Percentiles rank a stretch among this genome's conserved stretches.
These are phyloP conservation scores for Odobenus rosmarus DNA, from an alignment of 2,113 vertebrate species.

Conservation along the genomic window DNA sequence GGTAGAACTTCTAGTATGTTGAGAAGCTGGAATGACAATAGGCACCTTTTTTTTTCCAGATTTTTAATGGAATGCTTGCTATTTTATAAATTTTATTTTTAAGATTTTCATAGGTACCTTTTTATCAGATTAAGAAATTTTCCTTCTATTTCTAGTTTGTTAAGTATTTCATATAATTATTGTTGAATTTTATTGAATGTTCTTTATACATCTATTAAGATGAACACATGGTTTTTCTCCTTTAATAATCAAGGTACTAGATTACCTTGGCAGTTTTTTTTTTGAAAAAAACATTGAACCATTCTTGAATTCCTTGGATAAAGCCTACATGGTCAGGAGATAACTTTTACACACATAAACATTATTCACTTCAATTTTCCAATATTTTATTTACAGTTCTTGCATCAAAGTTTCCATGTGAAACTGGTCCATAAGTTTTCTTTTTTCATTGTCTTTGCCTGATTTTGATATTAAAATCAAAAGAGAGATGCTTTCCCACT, in stretches of 20 bases:
- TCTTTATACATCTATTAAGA: background rate
- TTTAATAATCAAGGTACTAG: background rate
- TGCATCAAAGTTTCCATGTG: background rate
- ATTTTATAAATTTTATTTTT: background rate
- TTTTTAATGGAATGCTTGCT: background rate
- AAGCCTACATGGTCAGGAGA: background rate
- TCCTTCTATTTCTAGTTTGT: background rate
- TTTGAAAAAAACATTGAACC: background rate
- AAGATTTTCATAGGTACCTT: background rate
- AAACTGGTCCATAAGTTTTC: background rate
- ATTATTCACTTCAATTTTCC: background rate
- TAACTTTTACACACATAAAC: background rate
- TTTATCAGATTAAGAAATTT: conserved; percentile 9
- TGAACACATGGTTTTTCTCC: background rate
- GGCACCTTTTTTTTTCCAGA: background rate
- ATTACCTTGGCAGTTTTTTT: background rate
- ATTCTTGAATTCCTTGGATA: conserved; percentile 24
- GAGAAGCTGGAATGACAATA: background rate
- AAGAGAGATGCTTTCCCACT: background rate
- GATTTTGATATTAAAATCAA: conserved; percentile 29
- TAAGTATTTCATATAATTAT: background rate
- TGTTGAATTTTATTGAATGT: background rate
- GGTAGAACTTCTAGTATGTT: background rate
- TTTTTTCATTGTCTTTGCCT: background rate
- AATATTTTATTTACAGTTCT: conserved; percentile 42